Evolutionary conservation across 1,140 invertebrate genomes (phyloP), one percentile per base, ranked within the genome.

Genomic region (Heliconius hermathena): DNA sequence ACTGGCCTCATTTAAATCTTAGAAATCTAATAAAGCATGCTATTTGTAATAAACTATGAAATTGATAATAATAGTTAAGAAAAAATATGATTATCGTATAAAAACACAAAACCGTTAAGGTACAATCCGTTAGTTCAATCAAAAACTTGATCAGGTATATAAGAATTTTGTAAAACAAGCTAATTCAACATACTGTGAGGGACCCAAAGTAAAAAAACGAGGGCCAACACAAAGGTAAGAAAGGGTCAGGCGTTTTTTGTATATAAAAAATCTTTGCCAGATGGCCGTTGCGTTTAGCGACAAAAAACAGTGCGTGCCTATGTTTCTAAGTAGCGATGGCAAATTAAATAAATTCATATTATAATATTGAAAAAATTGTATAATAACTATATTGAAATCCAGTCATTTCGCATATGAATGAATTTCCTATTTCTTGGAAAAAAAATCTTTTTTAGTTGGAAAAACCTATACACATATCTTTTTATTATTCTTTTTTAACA

Each of bases 141-240:
- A 91, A 93, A 93, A 94, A 91, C 89, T 93, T 94, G 92, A 93
- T 93, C 92, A 89, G 82, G 77, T 88, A 91, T 88, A 91, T 93
- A 91, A 89, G 93, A 89, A 93, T 85, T 78, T 83, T 90, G 91
- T 94, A 94, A 66, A 66, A 94, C 93, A 93, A 92, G 89, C 89
- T 94, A 93, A 94, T 94, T 92, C 91, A 90, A 91, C 89, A 90
- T 94, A 93, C 92, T 93, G 93, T 93, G 87, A 92, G 91, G 90
- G 91, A 87, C 78, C 84, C 81, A 66, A 66, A 81, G 82, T 46
- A 76, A 82, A 94, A 94, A 93, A 93, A 88, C 88, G 86, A 88
- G 92, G 92, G 90, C 91, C 83, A 89, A 89, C 85, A 89, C 86
- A 89, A 90, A 93, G 92, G 92, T 90, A 94, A 93, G 93, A 94